Base-by-base conservation (phyloP, 2,888 invertebrate species). In the Eupithecia pulchellata region DNA sequence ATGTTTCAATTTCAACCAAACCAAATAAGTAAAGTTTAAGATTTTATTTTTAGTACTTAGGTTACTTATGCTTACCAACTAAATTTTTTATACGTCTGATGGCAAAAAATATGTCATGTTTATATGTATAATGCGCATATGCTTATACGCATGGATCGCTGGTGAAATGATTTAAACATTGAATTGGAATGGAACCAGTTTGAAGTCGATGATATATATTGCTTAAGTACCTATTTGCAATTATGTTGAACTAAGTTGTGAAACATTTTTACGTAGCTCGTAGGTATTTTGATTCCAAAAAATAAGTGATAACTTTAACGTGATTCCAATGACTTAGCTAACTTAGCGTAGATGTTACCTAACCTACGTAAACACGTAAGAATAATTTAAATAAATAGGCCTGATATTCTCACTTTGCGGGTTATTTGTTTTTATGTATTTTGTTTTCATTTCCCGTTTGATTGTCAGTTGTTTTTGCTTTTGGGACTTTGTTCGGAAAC, bases 241-340 rank as follows among this genome's bases (percentile, higher is more conserved):
- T 58, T 62, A 36, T 20, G 32, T 34, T 61, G 55, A 63, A 66
- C 34, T 62, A 70, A 63, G 63, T 70, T 70, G 25, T 39, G 62
- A 39, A 70, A 61, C 39, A 34, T 29, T 57, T 29, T 57, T 57
- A 57, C 2, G 57, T 29, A 9, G 29, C 30, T 29, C 29, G 32
- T 60, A n/a, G n/a, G n/a, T n/a, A 30, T 30, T n/a, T 58, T 60
- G 32, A n/a, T 30, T 32, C 1, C n/a, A 60, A 60, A 20, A 30
- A 9, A n/a, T 20, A 20, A 9, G 42, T 60, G n/a, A 20, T n/a
- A 11, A 20, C 9, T 9, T 39, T 39, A 17, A 17, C 0, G 0
- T 39, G n/a, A n/a, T n/a, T n/a, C n/a, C n/a, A n/a, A n/a, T 32
- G 32, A 32, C 6, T 32, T 32, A 5, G 4, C 4, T 32, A 6